Conservation (phyloP, 2,113 vertebrate species). For the Aspiorhynchus laticeps region DNA sequence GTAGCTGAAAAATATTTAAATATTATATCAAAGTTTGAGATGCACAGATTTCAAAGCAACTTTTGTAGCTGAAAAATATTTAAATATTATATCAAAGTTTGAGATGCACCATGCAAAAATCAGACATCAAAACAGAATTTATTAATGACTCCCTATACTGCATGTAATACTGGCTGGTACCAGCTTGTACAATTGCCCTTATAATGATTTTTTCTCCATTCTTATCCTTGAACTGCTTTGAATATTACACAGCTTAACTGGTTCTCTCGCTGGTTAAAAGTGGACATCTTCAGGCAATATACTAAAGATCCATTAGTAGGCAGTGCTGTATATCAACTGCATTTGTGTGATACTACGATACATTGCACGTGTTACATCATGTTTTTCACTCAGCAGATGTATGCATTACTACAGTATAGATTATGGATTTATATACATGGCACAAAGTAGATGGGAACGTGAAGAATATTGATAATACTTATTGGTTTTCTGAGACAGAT, state of each 20-base stretch:
- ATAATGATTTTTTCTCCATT: neutral
- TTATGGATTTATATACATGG: slow-evolving; percentile 13
- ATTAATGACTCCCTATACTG: neutral
- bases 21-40: neutral
- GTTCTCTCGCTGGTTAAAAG: neutral
- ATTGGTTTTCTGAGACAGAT: neutral
- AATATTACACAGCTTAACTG: neutral
- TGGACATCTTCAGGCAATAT: neutral
- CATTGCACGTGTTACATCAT: neutral
- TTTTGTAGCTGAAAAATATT: neutral
- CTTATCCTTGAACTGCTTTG: neutral
- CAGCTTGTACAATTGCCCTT: neutral
- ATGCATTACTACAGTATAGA: neutral
- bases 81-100: neutral
- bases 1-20: neutral
- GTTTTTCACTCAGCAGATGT: neutral
- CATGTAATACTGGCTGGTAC: neutral
- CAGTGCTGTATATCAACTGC: neutral
- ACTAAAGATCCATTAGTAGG: slow-evolving; percentile 3
- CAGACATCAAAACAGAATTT: neutral
- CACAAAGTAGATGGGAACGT: neutral
- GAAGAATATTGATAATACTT: neutral
- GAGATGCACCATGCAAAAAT: neutral
- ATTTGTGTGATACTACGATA: neutral
- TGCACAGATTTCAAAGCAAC: neutral